Base-by-base conservation (phyloP, 2,113 vertebrate genomes). In the Polyodon spathula region DNA sequence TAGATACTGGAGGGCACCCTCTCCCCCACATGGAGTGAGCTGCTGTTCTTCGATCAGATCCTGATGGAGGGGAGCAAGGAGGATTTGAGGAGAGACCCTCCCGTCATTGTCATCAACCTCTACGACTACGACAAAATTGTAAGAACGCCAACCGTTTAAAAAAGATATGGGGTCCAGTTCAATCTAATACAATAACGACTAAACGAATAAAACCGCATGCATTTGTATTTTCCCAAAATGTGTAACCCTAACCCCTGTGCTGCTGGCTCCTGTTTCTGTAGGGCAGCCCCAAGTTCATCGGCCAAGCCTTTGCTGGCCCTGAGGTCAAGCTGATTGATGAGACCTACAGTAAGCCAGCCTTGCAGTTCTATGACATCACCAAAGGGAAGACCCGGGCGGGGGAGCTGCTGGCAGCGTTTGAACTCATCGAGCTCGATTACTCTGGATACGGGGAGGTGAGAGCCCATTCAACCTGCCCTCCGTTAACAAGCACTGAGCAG, bases 341-440 rank as follows among this genome's bases (percentile, higher is more conserved):
- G 58, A 72, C 71, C 0, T 97, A 98, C 65, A 71, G 67, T 53
- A 80, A 76, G 68, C 92, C 93, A 3, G 62, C 63, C 15, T 80
- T 98, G 39, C 85, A 84, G 69, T 97, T 96, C 77, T 92, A 86
- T 11, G 85, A 93, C 57, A 76, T 98, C 67, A 90, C 63, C 71
- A 88, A 81, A 68, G 91, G 93, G 8, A 74, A 76, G 17, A 71
- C 39, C 63, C 60, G 82, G 1, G 92, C 81, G 0, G 92, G 93
- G 7, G 92, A 96, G 74, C 86, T 98, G 65, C 71, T 98, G 62
- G 90, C 90, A 1, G 72, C 87, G 12, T 95, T 98, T 53, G 94
- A 98, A 67, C 83, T 98, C 63, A 92, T 95, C 0, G 92, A 98
- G 68, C 72, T 97, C 42, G 86, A 96, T 73, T 95, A 93, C 74